phyloP scores from a whole-genome alignment of 1,140 invertebrate species.

The Cydia splendana region DNA sequence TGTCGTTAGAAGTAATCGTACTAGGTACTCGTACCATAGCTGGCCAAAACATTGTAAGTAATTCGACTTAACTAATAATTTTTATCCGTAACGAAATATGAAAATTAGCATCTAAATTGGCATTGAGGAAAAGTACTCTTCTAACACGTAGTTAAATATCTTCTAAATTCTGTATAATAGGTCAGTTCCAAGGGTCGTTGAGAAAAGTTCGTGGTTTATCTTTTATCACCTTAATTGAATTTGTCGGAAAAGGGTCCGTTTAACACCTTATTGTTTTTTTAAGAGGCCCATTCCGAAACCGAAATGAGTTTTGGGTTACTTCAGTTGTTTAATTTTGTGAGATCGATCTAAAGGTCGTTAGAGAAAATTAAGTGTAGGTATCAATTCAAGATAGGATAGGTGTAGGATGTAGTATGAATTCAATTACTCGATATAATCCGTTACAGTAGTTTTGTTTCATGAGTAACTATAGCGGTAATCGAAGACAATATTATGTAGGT shows the following conservation, averaged over 20 bases:
- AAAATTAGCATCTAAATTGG: slow-evolving; percentile 26
- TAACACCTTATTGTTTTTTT: slow-evolving; percentile 33
- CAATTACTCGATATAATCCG: too few species aligned
- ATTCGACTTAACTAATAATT: background rate
- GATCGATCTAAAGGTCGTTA: slow-evolving; percentile 9
- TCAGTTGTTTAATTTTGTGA: slow-evolving; percentile 25
- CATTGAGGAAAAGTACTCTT: background rate
- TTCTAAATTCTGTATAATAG: slow-evolving; percentile 22
- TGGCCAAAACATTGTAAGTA: too few species aligned
- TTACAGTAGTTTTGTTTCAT: too few species aligned
- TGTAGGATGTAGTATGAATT: too few species aligned
- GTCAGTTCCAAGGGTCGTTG: slow-evolving; percentile 20
- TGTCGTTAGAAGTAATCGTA: too few species aligned
- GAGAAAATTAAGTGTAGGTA: slow-evolving; percentile 14
- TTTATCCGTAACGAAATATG: background rate
- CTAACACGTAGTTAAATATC: slow-evolving; percentile 11
- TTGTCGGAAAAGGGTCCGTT: slow-evolving; percentile 31
- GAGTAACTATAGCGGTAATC: too few species aligned
- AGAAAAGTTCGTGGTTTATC: slow-evolving; percentile 30
- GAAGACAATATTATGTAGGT: too few species aligned
- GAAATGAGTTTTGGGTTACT: slow-evolving; percentile 26
- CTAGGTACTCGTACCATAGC: too few species aligned
- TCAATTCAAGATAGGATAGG: too few species aligned
- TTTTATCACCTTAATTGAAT: slow-evolving; percentile 33
- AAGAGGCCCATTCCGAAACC: slow-evolving; percentile 25